Base-by-base conservation (phyloP, 2,888 invertebrate genomes). In the Agrochola litura region DNA sequence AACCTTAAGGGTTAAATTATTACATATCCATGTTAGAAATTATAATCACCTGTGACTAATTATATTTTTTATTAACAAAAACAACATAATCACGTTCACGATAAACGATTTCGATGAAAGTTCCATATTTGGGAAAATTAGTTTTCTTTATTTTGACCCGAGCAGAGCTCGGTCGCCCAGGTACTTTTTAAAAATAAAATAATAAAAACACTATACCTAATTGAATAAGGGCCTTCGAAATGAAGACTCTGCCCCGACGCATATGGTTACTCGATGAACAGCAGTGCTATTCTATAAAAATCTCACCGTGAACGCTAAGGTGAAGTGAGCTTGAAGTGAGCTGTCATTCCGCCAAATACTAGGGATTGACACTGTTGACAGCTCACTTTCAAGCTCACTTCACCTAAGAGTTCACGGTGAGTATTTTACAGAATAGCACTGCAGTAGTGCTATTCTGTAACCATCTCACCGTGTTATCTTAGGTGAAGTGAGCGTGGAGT, bases 1-100 rank as follows among this genome's bases (percentile, higher is more conserved):
- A n/a, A n/a, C n/a, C n/a, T n/a, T n/a, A n/a, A n/a, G n/a, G n/a
- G n/a, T 6, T 22, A 43, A 58, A 52, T 65, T 64, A 52, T n/a
- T 19, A 9, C 2, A 16, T 37, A 80, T 8, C 30, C n/a, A 49
- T 73, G 2, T 49, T 56, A n/a, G 56, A 80, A 80, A 64, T 52
- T 19, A n/a, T 30, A 43, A 56, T 63, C 43, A 37, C 14, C n/a
- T 19, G 58, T 61, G 30, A n/a, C n/a, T 1, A 43, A n/a, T 52
- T 67, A n/a, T 52, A 19, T n/a, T 70, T 43, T 22, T 52, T 52
- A 52, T 52, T 58, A 16, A 41, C 0, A n/a, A 54, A 22, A 43
- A 19, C n/a, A 16, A 25, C 14, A 5, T 4, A 61, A 12, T 14
- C 46, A 46, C 46, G 46, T 46, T 46, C 46, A 5, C 46, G 46